Base-by-base conservation (phyloP, 2,113 vertebrate species). In the Glaucidium brasilianum region DNA sequence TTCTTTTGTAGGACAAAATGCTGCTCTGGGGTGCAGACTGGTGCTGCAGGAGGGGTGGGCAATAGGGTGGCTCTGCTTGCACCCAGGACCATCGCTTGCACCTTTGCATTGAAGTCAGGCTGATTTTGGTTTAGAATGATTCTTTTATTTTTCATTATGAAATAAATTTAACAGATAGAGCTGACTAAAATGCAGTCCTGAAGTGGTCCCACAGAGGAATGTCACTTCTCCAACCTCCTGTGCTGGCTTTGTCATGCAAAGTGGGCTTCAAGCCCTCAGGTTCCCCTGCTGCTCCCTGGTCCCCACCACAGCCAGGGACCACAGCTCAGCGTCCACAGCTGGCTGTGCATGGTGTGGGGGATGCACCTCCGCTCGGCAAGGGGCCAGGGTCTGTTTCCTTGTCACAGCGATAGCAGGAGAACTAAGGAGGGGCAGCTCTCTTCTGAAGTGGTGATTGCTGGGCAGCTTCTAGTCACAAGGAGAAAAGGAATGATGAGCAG, bases 301-400 rank as follows among this genome's bases (percentile, higher is more conserved):
- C 19, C 39, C 6, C 2, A 1, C 10, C n/a, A 17, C 10, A 30
- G 71, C 45, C n/a, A 12, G 35, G 66, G 39, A 39, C 39, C 39
- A 39, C 39, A 39, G 4, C 52, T n/a, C 45, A 4, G 18, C 32
- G 25, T 39, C 37, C 4, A 0, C 50, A 76, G 22, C 14, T 56
- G 45, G 41, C 41, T 41, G 14, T 13, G 21, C 37, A 5, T 4
- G 45, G 34, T 1, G 0, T 8, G 10, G 30, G 21, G n/a, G 43
- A 29, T 34, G 17, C 39, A 10, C 10, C 37, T 35, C 43, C 80
- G 53, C 60, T 35, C 1, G 0, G 53, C 25, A 47, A 59, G 62
- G 22, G 34, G 11, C 11, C 22, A n/a, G 21, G 6, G 8, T 26
- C 55, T 53, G n/a, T 14, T 34, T 53, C 49, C 22, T 30, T 73